Conservation (phyloP, 2,888 invertebrate genomes). For the Meandrusa payeni region DNA sequence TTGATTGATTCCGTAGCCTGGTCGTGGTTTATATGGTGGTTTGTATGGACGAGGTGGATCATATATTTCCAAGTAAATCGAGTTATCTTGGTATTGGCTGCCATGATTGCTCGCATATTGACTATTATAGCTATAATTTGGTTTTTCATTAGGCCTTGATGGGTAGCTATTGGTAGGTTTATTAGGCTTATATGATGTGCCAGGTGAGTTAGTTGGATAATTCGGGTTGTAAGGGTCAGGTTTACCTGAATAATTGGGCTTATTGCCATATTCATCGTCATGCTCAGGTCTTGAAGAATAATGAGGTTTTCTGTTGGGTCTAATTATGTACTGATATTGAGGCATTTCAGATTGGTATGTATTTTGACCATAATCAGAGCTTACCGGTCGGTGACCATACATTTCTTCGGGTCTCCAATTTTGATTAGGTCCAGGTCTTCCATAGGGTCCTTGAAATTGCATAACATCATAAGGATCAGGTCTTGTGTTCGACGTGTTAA, state of each 20-base stretch:
- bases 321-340: conserved; percentile 55
- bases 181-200: conserved; percentile 42
- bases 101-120: conserved; percentile 60
- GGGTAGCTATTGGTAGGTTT: conserved; percentile 29
- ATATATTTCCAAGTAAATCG: conserved; percentile 59
- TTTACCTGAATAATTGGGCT: conserved; percentile 33
- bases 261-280: conserved; percentile 34
- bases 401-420: conserved; percentile 46
- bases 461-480: conserved; percentile 55
- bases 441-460: conserved; percentile 49
- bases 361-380: conserved; percentile 30
- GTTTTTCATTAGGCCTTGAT: conserved; percentile 39
- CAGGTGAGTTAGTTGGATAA: conserved; percentile 36
- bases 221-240: conserved; percentile 36
- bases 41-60: conserved; percentile 63
- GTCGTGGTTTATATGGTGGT: conserved; percentile 46
- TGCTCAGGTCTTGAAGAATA: conserved; percentile 26
- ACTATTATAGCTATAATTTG: conserved; percentile 47
- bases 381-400: conserved; percentile 41
- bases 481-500: conserved; percentile 27
- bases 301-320: conserved; percentile 60
- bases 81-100: conserved; percentile 51
- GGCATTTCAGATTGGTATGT: conserved; percentile 49
- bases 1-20: conserved; percentile 37
- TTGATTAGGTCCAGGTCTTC: conserved; percentile 35